Conservation (phyloP, 2,888 invertebrate species). For the Tiphia femorata region DNA sequence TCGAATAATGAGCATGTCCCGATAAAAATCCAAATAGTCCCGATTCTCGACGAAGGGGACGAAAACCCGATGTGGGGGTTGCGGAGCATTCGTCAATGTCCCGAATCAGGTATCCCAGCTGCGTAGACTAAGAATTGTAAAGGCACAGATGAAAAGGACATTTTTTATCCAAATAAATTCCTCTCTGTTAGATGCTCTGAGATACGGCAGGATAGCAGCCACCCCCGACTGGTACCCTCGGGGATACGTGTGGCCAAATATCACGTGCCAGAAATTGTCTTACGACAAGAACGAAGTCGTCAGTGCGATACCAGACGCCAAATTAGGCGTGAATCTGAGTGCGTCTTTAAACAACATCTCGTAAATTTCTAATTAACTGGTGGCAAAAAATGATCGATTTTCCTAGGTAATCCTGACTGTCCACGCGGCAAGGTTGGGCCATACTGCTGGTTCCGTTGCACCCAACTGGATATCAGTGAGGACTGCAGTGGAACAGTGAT, state of each 20-base stretch:
- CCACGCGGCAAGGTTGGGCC: slow-evolving; percentile 34
- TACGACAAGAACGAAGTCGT: slow-evolving; percentile 26
- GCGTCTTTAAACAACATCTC: background rate
- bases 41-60: slow-evolving; percentile 2
- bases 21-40: slow-evolving; percentile 25
- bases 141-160: no score
- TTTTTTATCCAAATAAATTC: no score
- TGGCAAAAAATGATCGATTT: background rate
- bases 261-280: slow-evolving; percentile 48
- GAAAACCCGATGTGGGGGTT: slow-evolving; percentile 38
- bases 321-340: slow-evolving; percentile 13
- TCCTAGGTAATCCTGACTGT: slow-evolving; percentile 28
- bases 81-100: slow-evolving; percentile 37
- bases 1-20: background rate
- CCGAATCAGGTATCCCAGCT: no score
- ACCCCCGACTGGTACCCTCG: slow-evolving; percentile 9
- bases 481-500: slow-evolving; percentile 29
- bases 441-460: slow-evolving; percentile 31
- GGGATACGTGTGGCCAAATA: slow-evolving; percentile 29
- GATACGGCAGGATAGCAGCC: slow-evolving; percentile 16
- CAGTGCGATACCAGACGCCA: background rate
- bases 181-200: slow-evolving; percentile 26
- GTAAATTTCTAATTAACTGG: background rate
- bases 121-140: background rate
- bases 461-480: slow-evolving; percentile 13